Evolutionary conservation across 2,888 invertebrate species (phyloP).

Genomic region (Pristionchus maxplancki): DNA sequence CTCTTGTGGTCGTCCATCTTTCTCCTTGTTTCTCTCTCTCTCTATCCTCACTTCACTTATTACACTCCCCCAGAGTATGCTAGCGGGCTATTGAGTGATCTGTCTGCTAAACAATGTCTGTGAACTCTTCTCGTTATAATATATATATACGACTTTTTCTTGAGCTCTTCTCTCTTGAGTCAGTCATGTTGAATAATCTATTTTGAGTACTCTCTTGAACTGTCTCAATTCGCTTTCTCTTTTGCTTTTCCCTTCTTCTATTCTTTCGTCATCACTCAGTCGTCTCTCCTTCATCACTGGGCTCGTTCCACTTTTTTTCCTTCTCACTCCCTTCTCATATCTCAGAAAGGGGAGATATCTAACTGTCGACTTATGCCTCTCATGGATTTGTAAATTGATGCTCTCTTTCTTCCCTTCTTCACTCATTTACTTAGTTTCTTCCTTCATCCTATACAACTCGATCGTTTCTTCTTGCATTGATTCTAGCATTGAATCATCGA

Average conservation of each 20-base stretch:
- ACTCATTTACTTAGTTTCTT: conserved; percentile 6
- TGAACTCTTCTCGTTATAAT: background rate
- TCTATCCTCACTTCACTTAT: conserved; percentile 46
- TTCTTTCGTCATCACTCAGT: conserved; percentile 19
- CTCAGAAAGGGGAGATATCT: conserved; percentile 38
- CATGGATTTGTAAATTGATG: background rate
- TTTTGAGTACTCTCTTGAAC: conserved; percentile 47
- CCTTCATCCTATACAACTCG: background rate
- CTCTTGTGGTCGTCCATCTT: conserved; percentile 24
- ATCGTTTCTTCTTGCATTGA: background rate
- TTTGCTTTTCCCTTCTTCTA: conserved; percentile 19
- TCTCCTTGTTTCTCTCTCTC: conserved; percentile 38
- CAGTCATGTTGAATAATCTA: conserved; percentile 49
- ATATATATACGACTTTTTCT: background rate
- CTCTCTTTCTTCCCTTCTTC: background rate
- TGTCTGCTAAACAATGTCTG: conserved; percentile 26
- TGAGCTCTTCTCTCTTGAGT: conserved; percentile 37
- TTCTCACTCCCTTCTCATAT: conserved; percentile 11
- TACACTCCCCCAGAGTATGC: conserved; percentile 36
- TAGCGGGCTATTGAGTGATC: conserved; percentile 40
- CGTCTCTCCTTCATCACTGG: background rate
- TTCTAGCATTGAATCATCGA: conserved; percentile 3
- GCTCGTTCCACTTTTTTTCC: background rate
- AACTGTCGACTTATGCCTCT: background rate
- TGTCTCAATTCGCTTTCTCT: conserved; percentile 37